A percentile compares a stretch with the other conserved stretches of the same genome.
Conservation (phyloP, 2,113 vertebrate species). For the Nicator chloris region DNA sequence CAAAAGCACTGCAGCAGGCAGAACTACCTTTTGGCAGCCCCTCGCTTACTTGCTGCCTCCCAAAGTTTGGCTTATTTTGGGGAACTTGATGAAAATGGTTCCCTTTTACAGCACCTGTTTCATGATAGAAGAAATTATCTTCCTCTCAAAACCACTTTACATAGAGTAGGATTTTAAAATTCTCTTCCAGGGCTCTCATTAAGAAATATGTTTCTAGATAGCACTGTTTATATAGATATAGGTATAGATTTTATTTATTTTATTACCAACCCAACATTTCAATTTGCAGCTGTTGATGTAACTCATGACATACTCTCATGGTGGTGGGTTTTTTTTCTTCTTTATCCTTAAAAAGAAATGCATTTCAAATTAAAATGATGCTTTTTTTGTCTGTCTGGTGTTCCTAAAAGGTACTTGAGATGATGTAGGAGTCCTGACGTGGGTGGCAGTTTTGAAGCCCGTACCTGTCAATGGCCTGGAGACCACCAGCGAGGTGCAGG, state of each 20-base stretch:
- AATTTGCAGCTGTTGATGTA: slow-evolving; percentile 61
- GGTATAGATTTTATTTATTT: slow-evolving; percentile 72
- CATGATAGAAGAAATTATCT: neutral
- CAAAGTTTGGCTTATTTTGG: neutral
- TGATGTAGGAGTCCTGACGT: slow-evolving; percentile 27
- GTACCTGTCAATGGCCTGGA: neutral
- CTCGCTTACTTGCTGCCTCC: neutral
- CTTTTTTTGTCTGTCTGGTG: neutral
- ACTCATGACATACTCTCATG: slow-evolving; percentile 24
- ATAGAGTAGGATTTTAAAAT: neutral
- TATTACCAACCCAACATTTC: slow-evolving; percentile 71
- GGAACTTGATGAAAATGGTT: neutral
- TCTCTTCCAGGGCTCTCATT: neutral
- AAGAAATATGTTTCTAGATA: slow-evolving; percentile 57
- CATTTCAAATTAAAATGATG: slow-evolving; percentile 66
- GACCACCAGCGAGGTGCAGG: neutral
- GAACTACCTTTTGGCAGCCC: neutral
- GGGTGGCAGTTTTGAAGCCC: slow-evolving; percentile 55
- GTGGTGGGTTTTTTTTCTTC: neutral
- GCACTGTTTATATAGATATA: slow-evolving; percentile 63
- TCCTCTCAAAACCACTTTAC: neutral
- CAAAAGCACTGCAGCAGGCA: neutral
- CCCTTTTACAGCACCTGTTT: slow-evolving; percentile 5
- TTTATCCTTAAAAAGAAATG: slow-evolving; percentile 58
- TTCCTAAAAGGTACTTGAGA: slow-evolving; percentile 42